Conservation (phyloP, 2,797 vertebrate species). For the Ctenopoma multispine region DNA sequence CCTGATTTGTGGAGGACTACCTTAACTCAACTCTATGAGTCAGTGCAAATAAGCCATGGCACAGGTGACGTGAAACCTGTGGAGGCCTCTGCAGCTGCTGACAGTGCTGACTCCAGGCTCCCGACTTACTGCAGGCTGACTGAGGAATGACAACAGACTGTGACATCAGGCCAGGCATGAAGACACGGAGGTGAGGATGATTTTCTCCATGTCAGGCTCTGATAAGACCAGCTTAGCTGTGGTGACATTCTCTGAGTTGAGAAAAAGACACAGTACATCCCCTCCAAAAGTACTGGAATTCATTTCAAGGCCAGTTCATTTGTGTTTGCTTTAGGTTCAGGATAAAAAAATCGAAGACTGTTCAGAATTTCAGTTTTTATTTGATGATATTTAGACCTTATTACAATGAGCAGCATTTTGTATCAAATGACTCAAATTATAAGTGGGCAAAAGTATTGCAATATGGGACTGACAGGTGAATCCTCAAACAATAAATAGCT, state of each 20-base stretch:
- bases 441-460: too few relatives aligned
- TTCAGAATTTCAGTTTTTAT: too few relatives aligned
- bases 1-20: constrained; percentile 26
- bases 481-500: too few relatives aligned
- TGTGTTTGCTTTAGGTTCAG: too few relatives aligned
- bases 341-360: too few relatives aligned
- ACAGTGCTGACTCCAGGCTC: background rate
- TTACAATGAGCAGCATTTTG: too few relatives aligned
- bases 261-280: background rate
- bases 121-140: constrained; percentile 32
- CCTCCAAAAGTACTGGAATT: background rate
- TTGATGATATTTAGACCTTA: too few relatives aligned
- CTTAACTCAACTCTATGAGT: constrained; percentile 14
- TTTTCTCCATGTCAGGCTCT: constrained; percentile 27
- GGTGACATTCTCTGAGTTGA: background rate
- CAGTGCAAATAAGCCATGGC: background rate
- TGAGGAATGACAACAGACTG: constrained; percentile 37
- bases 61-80: constrained; percentile 7
- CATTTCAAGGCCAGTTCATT: too few relatives aligned
- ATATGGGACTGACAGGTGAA: too few relatives aligned
- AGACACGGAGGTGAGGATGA: constrained; percentile 27
- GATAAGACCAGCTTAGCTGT: constrained; percentile 16
- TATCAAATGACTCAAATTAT: too few relatives aligned
- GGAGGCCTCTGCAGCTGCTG: constrained; percentile 16
- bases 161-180: constrained; percentile 42